phyloP scores from a whole-genome alignment of 2,797 vertebrate species.

The Chlorospingus semifuscus region DNA sequence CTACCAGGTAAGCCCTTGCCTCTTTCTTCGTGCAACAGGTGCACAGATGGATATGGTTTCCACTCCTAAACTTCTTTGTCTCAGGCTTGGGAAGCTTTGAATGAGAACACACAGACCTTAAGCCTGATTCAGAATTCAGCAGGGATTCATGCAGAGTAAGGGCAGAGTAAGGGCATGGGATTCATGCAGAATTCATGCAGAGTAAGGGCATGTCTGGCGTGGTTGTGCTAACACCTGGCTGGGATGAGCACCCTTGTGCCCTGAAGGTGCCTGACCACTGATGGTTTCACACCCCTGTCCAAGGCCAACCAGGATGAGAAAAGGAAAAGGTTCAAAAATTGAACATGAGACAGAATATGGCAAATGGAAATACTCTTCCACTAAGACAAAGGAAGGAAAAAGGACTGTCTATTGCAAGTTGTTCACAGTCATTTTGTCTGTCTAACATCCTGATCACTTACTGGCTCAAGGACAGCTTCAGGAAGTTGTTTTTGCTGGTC shows the following conservation, averaged over 20 bases:
- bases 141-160: not conserved
- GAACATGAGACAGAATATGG: not conserved
- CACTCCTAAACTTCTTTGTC: not conserved
- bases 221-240: rapidly evolving
- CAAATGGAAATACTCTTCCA: not conserved
- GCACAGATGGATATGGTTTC: not conserved
- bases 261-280: not conserved
- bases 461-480: not conserved
- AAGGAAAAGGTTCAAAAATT: not conserved
- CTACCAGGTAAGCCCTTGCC: not conserved
- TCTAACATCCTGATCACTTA: not conserved
- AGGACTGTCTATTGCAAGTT: not conserved
- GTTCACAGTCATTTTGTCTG: not conserved
- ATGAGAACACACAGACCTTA: not conserved
- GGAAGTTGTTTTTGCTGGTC: not conserved
- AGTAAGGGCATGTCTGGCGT: not conserved
- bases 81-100: not conserved
- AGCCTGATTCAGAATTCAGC: not conserved
- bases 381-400: not conserved
- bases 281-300: not conserved
- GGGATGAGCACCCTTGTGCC: not conserved
- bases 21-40: not conserved
- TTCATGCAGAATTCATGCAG: no score
- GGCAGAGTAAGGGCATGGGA: not conserved
- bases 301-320: not conserved